Conservation (phyloP, 2,888 invertebrate species). For the Tachina lurida region DNA sequence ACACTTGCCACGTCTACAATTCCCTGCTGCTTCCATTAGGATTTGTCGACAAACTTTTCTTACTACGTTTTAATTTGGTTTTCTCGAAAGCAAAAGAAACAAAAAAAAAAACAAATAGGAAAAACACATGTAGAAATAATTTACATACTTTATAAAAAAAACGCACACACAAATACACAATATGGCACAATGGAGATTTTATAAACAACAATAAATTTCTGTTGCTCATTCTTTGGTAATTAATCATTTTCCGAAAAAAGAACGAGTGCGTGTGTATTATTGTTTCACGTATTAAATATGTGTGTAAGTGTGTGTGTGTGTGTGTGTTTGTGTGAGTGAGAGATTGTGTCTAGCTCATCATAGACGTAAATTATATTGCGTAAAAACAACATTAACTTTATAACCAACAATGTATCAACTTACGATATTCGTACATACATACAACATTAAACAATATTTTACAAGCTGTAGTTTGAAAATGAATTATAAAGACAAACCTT, state of each 20-base stretch:
- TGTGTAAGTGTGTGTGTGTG: neutral
- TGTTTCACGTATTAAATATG: neutral
- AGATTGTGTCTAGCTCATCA: conserved; percentile 75
- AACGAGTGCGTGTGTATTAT: neutral
- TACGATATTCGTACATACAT: no score
- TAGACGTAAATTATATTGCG: conserved; percentile 75
- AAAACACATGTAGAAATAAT: conserved; percentile 44
- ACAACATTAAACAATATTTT: conserved; percentile 33
- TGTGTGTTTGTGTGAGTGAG: conserved; percentile 6
- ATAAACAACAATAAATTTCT: conserved; percentile 66
- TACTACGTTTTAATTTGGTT: conserved; percentile 32
- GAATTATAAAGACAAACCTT: conserved; percentile 29
- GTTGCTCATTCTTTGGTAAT: conserved; percentile 80
- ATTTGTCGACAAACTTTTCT: conserved; percentile 37
- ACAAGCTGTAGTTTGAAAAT: conserved; percentile 44
- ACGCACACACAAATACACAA: conserved; percentile 17
- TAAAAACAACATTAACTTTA: conserved; percentile 39
- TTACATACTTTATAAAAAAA: conserved; percentile 41
- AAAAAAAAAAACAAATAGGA: neutral
- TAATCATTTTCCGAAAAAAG: conserved; percentile 76
- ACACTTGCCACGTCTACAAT: neutral
- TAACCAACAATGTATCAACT: conserved; percentile 11
- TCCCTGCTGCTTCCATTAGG: neutral
- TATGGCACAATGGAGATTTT: conserved; percentile 34
- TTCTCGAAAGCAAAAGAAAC: neutral